Conservation (phyloP, 2,888 invertebrate genomes). For the Pachydiplax longipennis region DNA sequence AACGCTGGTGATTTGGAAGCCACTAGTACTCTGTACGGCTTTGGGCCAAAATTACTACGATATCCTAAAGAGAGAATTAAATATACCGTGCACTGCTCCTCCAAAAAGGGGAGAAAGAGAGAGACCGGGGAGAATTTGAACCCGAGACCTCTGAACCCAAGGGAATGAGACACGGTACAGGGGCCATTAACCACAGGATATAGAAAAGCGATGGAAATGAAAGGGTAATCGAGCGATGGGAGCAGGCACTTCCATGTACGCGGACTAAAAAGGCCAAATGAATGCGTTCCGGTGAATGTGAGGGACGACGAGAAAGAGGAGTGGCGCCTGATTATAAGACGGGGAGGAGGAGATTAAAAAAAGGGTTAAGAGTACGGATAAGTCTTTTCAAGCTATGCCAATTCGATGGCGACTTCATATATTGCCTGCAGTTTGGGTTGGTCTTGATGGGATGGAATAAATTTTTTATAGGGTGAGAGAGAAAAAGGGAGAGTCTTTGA, state of each 20-base stretch:
- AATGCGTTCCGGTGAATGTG: slow-evolving; percentile 14
- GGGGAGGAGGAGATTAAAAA: neutral
- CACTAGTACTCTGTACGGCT: neutral
- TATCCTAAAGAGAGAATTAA: neutral
- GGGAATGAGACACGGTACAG: neutral
- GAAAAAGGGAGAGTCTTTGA: neutral
- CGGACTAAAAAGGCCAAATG: neutral
- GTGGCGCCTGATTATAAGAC: neutral
- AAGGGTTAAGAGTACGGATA: slow-evolving; percentile 19
- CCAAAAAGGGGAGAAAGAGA: neutral
- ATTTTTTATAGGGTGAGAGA: neutral
- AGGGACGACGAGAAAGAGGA: slow-evolving; percentile 28
- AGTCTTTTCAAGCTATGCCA: slow-evolving; percentile 34
- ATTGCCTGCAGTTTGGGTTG: slow-evolving; percentile 26
- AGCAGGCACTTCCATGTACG: slow-evolving; percentile 20
- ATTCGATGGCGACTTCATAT: slow-evolving; percentile 39
- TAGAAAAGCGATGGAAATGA: slow-evolving; percentile 30
- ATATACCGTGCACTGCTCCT: neutral
- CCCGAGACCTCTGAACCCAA: neutral
- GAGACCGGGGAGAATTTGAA: neutral
- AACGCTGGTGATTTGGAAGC: neutral
- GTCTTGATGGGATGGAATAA: slow-evolving; percentile 21
- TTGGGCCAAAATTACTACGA: neutral
- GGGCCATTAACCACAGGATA: slow-evolving; percentile 13
- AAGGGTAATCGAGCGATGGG: slow-evolving; percentile 28